phyloP scores from a whole-genome alignment of 2,113 vertebrate genomes.

The Sander vitreus region DNA sequence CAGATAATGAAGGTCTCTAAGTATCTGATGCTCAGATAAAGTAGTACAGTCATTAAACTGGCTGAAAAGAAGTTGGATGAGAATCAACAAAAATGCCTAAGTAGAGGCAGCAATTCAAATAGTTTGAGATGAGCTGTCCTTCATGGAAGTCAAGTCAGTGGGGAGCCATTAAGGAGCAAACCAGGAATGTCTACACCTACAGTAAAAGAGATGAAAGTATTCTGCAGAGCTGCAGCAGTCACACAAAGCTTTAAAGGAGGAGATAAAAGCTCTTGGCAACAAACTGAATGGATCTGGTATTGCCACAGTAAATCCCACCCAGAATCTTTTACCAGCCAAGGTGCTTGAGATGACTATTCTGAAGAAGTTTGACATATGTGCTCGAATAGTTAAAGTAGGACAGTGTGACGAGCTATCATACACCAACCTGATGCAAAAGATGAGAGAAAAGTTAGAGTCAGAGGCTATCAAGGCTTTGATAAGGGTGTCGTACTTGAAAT shows the following conservation, averaged over 20 bases:
- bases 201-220: constrained; percentile 24
- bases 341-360: background rate
- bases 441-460: background rate
- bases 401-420: background rate
- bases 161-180: background rate
- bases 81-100: background rate
- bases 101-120: background rate
- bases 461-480: background rate
- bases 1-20: background rate
- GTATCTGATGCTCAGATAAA: background rate
- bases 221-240: constrained; percentile 18
- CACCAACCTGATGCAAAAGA: background rate
- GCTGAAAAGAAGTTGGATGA: background rate
- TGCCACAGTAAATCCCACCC: constrained; percentile 30
- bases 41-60: background rate
- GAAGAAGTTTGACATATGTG: background rate
- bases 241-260: constrained; percentile 14
- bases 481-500: background rate
- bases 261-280: constrained; percentile 34
- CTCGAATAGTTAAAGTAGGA: background rate
- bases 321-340: background rate
- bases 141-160: background rate
- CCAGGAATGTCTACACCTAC: background rate
- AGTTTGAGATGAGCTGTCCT: constrained; percentile 1
- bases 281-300: constrained; percentile 20